A percentile compares a stretch with the other conserved stretches of the same genome.
Conservation (phyloP, 2,888 invertebrate species). For the Plagodis pulveraria region DNA sequence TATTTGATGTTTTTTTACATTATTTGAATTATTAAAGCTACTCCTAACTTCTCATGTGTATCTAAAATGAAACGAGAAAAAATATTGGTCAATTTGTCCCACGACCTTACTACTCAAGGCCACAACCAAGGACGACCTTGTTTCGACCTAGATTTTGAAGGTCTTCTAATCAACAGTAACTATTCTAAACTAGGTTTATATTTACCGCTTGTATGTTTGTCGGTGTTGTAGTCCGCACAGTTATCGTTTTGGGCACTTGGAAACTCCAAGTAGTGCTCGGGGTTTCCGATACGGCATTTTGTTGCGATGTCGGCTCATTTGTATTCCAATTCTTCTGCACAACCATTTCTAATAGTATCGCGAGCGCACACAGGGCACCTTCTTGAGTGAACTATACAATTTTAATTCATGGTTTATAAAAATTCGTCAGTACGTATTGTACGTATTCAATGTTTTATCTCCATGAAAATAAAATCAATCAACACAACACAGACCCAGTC, state of each 20-base stretch:
- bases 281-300: slow-evolving; percentile 58
- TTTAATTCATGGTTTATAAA: slow-evolving; percentile 38
- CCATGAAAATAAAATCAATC: slow-evolving; percentile 7
- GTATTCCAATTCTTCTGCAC: slow-evolving; percentile 75
- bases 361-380: slow-evolving; percentile 28
- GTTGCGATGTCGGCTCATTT: slow-evolving; percentile 61
- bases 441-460: too few species aligned
- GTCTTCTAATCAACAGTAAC: slow-evolving; percentile 8
- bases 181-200: slow-evolving; percentile 11
- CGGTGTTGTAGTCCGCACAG: slow-evolving; percentile 54
- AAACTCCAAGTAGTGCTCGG: slow-evolving; percentile 68
- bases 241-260: slow-evolving; percentile 67
- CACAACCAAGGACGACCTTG: slow-evolving; percentile 35
- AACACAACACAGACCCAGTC: neutral
- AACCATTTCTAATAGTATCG: slow-evolving; percentile 67
- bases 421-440: neutral
- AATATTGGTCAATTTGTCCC: slow-evolving; percentile 8
- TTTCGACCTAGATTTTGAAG: slow-evolving; percentile 33
- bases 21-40: too few species aligned
- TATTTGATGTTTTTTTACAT: too few species aligned
- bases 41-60: too few species aligned
- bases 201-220: slow-evolving; percentile 71
- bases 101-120: slow-evolving; percentile 30
- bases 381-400: slow-evolving; percentile 28
- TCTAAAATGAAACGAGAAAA: too few species aligned